Percentiles rank a stretch among this genome's conserved stretches.
Evolutionary conservation across 64 coral and sea anemone species (phyloP).

Genomic region (Orbicella faveolata): DNA sequence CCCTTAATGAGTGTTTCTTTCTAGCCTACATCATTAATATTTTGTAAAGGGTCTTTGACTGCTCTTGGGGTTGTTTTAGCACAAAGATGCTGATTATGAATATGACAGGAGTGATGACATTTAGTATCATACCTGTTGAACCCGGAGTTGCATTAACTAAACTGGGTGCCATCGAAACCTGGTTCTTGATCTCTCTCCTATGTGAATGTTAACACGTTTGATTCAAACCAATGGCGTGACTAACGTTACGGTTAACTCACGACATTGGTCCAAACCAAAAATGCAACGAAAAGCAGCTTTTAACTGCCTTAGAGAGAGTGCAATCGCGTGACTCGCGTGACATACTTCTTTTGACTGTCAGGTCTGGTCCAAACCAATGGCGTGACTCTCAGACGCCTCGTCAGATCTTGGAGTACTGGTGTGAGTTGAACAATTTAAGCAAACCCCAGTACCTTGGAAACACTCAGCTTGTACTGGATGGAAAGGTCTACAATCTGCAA

Average conservation of each 20-base stretch:
- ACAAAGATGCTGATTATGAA: too few relatives aligned
- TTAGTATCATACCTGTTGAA: too few relatives aligned
- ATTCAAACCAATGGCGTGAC: constrained; percentile 19
- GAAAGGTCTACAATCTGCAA: constrained; percentile 73
- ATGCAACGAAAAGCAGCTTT: not conserved
- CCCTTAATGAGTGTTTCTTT: too few relatives aligned
- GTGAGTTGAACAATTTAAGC: constrained; percentile 57
- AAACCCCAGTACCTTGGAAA: constrained; percentile 98
- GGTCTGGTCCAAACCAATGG: constrained; percentile 97
- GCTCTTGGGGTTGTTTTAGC: too few relatives aligned
- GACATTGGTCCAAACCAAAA: not conserved
- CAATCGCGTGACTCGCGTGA: not conserved
- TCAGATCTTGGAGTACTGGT: constrained; percentile 87
- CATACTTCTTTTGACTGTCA: constrained; percentile 22
- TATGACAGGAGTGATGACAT: too few relatives aligned
- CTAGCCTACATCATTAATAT: too few relatives aligned
- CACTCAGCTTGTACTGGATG: constrained; percentile 80
- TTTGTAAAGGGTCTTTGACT: too few relatives aligned
- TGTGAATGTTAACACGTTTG: not conserved
- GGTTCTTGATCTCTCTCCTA: not conserved
- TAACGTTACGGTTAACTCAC: not conserved
- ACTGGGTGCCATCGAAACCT: not conserved
- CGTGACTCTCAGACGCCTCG: constrained; percentile 92
- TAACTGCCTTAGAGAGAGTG: not conserved
- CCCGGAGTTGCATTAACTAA: too few relatives aligned